These are phyloP conservation scores for Cyphomyrmex costatus DNA, from an alignment of 1,140 invertebrate species.

Conservation along the genomic window DNA sequence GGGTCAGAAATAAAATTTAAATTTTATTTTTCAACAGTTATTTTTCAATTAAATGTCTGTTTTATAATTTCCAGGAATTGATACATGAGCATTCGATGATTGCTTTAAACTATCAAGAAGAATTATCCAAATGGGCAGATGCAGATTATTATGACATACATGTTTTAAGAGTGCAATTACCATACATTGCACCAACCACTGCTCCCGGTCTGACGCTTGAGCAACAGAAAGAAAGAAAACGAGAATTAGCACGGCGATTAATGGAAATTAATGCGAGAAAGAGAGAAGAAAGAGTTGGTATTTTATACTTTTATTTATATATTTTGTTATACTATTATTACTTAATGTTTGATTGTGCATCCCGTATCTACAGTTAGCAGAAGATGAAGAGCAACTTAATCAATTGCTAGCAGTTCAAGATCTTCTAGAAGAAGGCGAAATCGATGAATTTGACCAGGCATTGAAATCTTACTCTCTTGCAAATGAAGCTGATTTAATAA, in stretches of 20 bases:
- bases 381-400: conserved; percentile 95
- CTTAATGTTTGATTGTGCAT: background rate
- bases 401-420: conserved; percentile 93
- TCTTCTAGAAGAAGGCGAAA: conserved; percentile 92
- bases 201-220: conserved; percentile 89
- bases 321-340: background rate
- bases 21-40: background rate
- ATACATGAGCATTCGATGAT: conserved; percentile 93
- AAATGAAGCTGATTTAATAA: conserved; percentile 89
- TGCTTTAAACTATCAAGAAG: conserved; percentile 92
- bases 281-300: conserved; percentile 91
- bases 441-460: conserved; percentile 91
- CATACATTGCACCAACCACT: conserved; percentile 89
- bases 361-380: conserved; percentile 88
- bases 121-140: conserved; percentile 93
- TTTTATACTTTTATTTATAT: conserved; percentile 21
- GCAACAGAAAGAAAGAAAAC: conserved; percentile 94
- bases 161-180: conserved; percentile 94
- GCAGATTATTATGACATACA: conserved; percentile 94
- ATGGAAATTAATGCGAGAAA: conserved; percentile 95
- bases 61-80: conserved; percentile 89
- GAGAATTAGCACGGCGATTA: conserved; percentile 93
- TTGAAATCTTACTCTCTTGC: conserved; percentile 88
- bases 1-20: background rate
- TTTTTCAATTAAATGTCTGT: background rate